A percentile compares a stretch with the other conserved stretches of the same genome.
phyloP scores from a whole-genome alignment of 1,140 invertebrate genomes.

The Hyphantria cunea region DNA sequence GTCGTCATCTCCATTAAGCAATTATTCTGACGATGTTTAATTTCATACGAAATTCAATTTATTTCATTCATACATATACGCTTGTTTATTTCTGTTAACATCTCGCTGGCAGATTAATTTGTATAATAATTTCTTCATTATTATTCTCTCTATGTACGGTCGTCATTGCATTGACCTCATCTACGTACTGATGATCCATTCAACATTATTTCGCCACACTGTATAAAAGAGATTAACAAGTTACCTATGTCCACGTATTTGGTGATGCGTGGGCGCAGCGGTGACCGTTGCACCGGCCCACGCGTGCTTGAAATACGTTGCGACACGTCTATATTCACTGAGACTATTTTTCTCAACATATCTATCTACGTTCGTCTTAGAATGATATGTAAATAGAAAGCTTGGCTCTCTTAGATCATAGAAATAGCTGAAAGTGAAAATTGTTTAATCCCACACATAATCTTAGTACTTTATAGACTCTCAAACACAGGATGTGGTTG shows the following conservation, averaged over 20 bases:
- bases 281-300: slow-evolving; percentile 44
- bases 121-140: too few species aligned
- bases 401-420: too few species aligned
- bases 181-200: too few species aligned
- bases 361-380: background rate
- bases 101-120: background rate
- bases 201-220: background rate
- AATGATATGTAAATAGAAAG: background rate
- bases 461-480: too few species aligned
- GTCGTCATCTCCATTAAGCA: slow-evolving; percentile 4
- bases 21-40: background rate
- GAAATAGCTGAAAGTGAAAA: too few species aligned
- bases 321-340: slow-evolving; percentile 31
- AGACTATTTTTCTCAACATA: slow-evolving; percentile 20
- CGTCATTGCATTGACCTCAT: too few species aligned
- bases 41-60: background rate
- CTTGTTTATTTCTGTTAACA: background rate
- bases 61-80: background rate
- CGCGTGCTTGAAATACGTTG: slow-evolving; percentile 29
- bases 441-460: too few species aligned
- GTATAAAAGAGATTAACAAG: too few species aligned
- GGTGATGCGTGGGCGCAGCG: slow-evolving; percentile 45
- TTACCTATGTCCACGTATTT: slow-evolving; percentile 10
- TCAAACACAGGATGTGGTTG: too few species aligned
- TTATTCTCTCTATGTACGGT: too few species aligned